phyloP scores from a whole-genome alignment of 2,797 vertebrate species.

The Percopsis omiscomaycus region DNA sequence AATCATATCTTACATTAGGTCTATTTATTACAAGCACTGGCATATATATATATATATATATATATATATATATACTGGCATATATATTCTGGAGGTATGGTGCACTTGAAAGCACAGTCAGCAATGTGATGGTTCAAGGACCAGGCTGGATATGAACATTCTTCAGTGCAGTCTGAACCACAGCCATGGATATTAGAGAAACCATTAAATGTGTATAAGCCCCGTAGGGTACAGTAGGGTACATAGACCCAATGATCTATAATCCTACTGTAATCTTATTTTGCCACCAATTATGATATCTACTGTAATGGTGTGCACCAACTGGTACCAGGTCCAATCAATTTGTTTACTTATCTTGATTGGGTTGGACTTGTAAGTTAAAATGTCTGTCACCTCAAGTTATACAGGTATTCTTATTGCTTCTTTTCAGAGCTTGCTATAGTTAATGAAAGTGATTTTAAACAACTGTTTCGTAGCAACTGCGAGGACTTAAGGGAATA shows the following conservation, averaged over 20 bases:
- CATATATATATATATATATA: too few species aligned
- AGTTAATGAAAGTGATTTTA: too few species aligned
- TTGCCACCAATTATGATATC: neutral
- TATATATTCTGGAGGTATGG: constrained; percentile 20
- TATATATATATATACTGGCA: constrained; percentile 41
- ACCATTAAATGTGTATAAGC: neutral
- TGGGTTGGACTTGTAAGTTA: too few species aligned
- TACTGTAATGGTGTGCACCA: neutral
- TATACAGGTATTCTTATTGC: too few species aligned
- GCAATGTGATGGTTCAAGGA: constrained; percentile 56
- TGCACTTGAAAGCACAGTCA: constrained; percentile 17
- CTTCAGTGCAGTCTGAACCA: constrained; percentile 44
- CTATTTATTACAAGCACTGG: constrained; percentile 42
- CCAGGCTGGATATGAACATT: constrained; percentile 27
- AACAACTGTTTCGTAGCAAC: neutral
- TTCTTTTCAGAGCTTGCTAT: too few species aligned
- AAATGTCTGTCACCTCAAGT: too few species aligned
- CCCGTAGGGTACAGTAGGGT: too few species aligned
- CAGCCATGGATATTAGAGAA: constrained; percentile 17
- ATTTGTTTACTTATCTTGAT: neutral
- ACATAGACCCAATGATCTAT: neutral
- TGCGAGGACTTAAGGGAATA: neutral
- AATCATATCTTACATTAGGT: constrained; percentile 35
- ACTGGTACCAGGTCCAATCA: neutral
- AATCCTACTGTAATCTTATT: neutral